phyloP scores from a whole-genome alignment of 2,113 vertebrate species.

The Chaetodon auriga region DNA sequence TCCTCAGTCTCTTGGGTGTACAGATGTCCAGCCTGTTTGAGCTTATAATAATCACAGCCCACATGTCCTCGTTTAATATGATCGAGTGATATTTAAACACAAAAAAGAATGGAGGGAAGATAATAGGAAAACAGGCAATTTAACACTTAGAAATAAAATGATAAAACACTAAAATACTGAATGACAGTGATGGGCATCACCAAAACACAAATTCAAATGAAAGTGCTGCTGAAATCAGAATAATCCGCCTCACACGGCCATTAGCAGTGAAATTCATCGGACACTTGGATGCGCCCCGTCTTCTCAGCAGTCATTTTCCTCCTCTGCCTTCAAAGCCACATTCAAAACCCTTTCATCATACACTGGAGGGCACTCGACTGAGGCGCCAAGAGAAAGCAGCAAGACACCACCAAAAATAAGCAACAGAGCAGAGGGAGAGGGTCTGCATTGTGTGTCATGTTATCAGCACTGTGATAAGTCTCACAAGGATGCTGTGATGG shows the following conservation, averaged over 20 bases:
- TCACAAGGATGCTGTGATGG: too few relatives aligned
- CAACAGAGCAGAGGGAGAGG: neutral
- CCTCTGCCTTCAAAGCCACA: conserved; percentile 55
- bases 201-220: conserved; percentile 19
- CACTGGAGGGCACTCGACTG: conserved; percentile 44
- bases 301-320: conserved; percentile 47
- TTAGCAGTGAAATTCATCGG: conserved; percentile 13
- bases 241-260: neutral
- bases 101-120: neutral
- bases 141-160: neutral
- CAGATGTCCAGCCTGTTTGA: conserved; percentile 34
- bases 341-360: conserved; percentile 54
- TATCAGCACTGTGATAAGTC: too few relatives aligned
- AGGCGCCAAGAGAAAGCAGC: conserved; percentile 37
- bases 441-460: too few relatives aligned
- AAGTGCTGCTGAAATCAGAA: conserved; percentile 34
- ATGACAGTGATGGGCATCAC: neutral
- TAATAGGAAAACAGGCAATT: neutral
- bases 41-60: conserved; percentile 37
- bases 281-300: conserved; percentile 15
- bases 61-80: conserved; percentile 25
- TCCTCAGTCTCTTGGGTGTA: conserved; percentile 31
- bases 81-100: conserved; percentile 7
- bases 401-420: conserved; percentile 24
- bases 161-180: neutral